Evolutionary conservation across 2,113 vertebrate genomes (phyloP).

Genomic region (Alligator sinensis): DNA sequence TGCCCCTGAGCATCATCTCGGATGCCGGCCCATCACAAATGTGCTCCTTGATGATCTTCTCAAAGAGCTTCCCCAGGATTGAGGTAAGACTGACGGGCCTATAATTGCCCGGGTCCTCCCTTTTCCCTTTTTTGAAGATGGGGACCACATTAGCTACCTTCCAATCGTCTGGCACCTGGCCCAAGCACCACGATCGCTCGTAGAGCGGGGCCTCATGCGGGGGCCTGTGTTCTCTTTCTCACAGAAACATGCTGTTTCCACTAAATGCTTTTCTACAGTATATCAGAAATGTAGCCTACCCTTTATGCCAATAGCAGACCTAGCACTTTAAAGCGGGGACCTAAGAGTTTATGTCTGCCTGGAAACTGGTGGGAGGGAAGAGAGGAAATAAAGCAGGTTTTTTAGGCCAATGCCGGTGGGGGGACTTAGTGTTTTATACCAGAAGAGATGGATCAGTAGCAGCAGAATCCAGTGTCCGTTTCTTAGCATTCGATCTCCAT

Average conservation of each 20-base stretch:
- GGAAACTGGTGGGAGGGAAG: background rate
- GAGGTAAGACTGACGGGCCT: too few species aligned
- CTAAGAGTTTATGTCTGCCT: background rate
- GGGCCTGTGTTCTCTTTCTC: background rate
- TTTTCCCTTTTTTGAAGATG: too few species aligned
- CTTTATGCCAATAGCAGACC: background rate
- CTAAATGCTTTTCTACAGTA: background rate
- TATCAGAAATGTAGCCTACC: background rate
- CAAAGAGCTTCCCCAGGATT: too few species aligned
- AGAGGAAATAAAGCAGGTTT: background rate
- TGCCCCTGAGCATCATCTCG: too few species aligned
- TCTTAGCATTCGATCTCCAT: constrained; percentile 62
- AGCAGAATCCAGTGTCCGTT: constrained; percentile 12
- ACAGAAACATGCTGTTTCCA: background rate
- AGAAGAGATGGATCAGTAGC: background rate
- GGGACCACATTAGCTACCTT: too few species aligned
- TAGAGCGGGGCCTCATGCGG: too few species aligned
- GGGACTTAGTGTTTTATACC: background rate
- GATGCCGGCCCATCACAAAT: too few species aligned
- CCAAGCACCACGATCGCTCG: too few species aligned
- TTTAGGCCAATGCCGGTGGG: background rate
- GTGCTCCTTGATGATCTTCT: too few species aligned
- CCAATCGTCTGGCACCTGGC: too few species aligned
- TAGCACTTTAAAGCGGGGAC: background rate
- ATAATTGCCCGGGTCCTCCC: too few species aligned